Base-by-base conservation (phyloP, 1,140 invertebrate species). In the Liolophura sinensis region DNA sequence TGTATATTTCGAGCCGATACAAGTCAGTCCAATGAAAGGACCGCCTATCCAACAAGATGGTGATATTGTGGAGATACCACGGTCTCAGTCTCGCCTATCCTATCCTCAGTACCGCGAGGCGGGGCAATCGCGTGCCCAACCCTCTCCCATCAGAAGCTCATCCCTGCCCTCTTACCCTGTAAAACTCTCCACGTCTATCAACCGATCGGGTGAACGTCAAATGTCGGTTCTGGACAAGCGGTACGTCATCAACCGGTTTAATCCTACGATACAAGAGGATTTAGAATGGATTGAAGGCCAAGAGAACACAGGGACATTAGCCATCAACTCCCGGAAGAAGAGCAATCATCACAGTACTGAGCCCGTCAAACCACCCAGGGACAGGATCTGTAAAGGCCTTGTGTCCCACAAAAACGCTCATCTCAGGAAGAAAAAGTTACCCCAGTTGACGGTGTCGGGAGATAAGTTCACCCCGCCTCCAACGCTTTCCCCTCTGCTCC, bases 1-100 rank as follows among this genome's bases (percentile, higher is more conserved):
- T 67, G 74, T 82, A 11, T 82, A 82, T 67, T 82, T 82, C 72
- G 77, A 82, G 59, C 81, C 81, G 46, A 79, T 82, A 31, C 64
- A 69, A 22, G 74, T 82, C 20, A 49, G 58, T 22, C 58, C 22
- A 14, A 54, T 47, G 50, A 3, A 54, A 57, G 24, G 31, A 31
- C 24, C 27, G 15, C 31, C n/a, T 16, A 16, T 40, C n/a, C 27
- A 64, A 56, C 25, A 4, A 14, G 25, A 51, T 20, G 31, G 62
- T 51, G 55, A 58, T 22, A 58, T 24, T 24, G 4, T 58, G 56
- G 16, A 27, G 56, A 58, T 4, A 58, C 18, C 27, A 1, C n/a
- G 9, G 3, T 40, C 31, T n/a, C 20, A 58, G 15, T 31, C 56
- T 58, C 56, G 56, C 31, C 20, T 5, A 24, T 48, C 16, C 16